phyloP scores from a whole-genome alignment of 2,797 vertebrate genomes.

The Sparus aurata region DNA sequence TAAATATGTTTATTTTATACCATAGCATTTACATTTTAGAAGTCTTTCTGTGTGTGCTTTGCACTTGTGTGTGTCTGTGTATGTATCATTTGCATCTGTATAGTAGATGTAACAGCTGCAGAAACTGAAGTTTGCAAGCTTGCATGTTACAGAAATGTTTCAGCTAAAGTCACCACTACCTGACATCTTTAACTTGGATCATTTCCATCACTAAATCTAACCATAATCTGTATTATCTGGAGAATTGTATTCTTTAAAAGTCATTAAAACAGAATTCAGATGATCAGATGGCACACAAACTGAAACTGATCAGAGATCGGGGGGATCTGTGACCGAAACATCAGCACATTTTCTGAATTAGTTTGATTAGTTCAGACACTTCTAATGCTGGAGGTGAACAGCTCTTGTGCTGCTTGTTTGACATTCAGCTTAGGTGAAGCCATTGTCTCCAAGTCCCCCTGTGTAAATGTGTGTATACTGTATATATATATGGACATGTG shows the following conservation, averaged over 20 bases:
- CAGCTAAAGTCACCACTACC: not conserved
- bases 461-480: not conserved
- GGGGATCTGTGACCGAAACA: not conserved
- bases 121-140: not conserved
- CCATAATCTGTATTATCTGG: not conserved
- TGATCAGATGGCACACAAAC: not conserved
- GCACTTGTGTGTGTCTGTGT: not conserved
- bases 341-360: constrained; percentile 1
- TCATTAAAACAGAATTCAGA: not conserved
- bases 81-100: not conserved
- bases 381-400: not conserved
- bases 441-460: not conserved
- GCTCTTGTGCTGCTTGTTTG: not conserved
- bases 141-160: too few relatives aligned
- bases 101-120: too few relatives aligned
- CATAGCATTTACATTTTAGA: not conserved
- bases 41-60: not conserved
- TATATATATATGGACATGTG: not conserved
- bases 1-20: not conserved
- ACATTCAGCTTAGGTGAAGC: not conserved
- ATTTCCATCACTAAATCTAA: not conserved
- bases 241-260: not conserved
- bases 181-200: not conserved
- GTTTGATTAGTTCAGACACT: not conserved
- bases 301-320: constrained; percentile 1